Base-by-base conservation (phyloP, 1,140 invertebrate species). In the Ips nitidus region DNA sequence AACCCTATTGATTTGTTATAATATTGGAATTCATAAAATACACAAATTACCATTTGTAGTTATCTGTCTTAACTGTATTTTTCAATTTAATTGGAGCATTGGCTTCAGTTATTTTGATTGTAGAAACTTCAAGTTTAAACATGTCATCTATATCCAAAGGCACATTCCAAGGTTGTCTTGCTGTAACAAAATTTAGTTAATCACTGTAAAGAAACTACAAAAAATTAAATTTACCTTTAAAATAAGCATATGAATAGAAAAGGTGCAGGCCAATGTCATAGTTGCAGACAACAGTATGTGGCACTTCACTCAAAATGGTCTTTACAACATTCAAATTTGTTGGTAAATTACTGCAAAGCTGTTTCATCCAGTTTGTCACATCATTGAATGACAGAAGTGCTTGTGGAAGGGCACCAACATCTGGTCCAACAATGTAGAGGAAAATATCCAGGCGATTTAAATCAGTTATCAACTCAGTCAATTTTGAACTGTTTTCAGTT, bases 381-480 rank as follows among this genome's bases (percentile, higher is more conserved):
- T 61, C 61, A 2, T 61, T 2, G 8, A 41, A 8, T 64, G 41
- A 40, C 47, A 61, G 63, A 22, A 75, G 68, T 5, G 67, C 67
- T 43, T 52, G 66, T 2, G 70, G 66, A 41, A 59, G 55, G 8
- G 68, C 22, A 22, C 22, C n/a, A 2, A 73, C 52, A 59, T 71
- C 45, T 8, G 72, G 74, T 22, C 74, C 74, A 39, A 75, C 63
- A 55, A 75, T 67, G 57, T 75, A 75, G 4, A 75, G 45, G 57
- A 70, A 75, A n/a, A 73, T 73, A 8, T 70, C 41, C 38, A 62
- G 22, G 22, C 2, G 2, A 50, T 40, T 50, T 50, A 47, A 36
- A 61, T 61, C n/a, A 45, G 7, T 43, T 5, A 59, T 59, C 36
- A 59, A 36, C 56, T 59, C 22, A 22, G 22, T 22, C 22, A 22